Evolutionary conservation across 2,888 invertebrate species (phyloP).

Genomic region (Adela reaumurella): DNA sequence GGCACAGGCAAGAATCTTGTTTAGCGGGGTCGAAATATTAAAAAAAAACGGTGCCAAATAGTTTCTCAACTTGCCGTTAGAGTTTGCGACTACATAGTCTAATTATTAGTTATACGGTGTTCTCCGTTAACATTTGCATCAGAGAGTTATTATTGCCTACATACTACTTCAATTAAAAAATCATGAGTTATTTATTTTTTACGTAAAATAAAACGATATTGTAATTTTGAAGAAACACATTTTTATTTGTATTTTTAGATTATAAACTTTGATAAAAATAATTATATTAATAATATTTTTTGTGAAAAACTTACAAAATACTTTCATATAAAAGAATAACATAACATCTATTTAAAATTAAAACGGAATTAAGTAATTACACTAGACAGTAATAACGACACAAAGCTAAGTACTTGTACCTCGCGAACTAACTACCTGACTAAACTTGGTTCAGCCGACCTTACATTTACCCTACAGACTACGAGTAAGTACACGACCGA

Average conservation of each 20-base stretch:
- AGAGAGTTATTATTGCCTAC: too few species aligned
- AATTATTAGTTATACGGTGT: too few species aligned
- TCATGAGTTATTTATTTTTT: too few species aligned
- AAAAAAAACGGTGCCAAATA: too few species aligned
- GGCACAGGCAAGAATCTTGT: too few species aligned
- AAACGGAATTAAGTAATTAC: conserved; percentile 31
- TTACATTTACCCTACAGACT: neutral
- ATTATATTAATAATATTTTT: conserved; percentile 58
- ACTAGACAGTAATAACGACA: conserved; percentile 46
- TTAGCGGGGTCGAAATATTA: too few species aligned
- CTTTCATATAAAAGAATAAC: conserved; percentile 54
- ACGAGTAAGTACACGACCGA: neutral
- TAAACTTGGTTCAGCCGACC: conserved; percentile 16
- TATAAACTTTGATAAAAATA: conserved; percentile 61
- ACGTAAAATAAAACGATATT: conserved; percentile 12
- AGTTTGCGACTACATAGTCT: too few species aligned
- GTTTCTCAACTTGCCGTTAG: too few species aligned
- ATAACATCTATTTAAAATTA: conserved; percentile 52
- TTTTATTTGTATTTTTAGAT: conserved; percentile 47
- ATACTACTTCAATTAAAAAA: too few species aligned
- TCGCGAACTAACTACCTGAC: conserved; percentile 47
- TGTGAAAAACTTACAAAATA: conserved; percentile 57
- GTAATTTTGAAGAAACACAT: conserved; percentile 54
- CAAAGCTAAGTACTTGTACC: conserved; percentile 45
- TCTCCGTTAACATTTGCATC: too few species aligned